Conservation (phyloP, 2,888 invertebrate species). For the Timema podura region DNA sequence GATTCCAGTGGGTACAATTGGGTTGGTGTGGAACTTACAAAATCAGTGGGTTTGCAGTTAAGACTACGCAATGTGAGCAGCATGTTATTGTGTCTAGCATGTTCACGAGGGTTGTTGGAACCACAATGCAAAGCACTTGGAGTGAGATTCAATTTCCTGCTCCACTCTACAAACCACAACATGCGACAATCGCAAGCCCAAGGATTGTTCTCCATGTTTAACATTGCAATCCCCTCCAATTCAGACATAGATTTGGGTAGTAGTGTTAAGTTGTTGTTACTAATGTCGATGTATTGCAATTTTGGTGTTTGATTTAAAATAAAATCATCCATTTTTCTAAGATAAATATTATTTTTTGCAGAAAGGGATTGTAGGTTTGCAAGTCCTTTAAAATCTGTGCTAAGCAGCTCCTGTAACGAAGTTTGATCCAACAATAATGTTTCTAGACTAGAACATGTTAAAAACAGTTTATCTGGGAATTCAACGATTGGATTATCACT, state of each 20-base stretch:
- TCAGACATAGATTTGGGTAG: conserved; percentile 66
- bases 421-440: conserved; percentile 63
- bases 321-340: conserved; percentile 59
- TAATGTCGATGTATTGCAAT: conserved; percentile 63
- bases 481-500: conserved; percentile 54
- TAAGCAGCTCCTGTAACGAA: conserved; percentile 59
- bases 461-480: conserved; percentile 60
- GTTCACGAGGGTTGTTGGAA: conserved; percentile 51
- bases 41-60: conserved; percentile 63
- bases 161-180: conserved; percentile 69
- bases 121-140: conserved; percentile 61
- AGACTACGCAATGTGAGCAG: conserved; percentile 64
- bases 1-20: conserved; percentile 60
- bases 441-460: conserved; percentile 57
- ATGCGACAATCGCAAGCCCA: conserved; percentile 86
- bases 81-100: conserved; percentile 56
- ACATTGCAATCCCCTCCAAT: conserved; percentile 57
- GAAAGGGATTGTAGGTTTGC: conserved; percentile 54
- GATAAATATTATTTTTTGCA: conserved; percentile 57
- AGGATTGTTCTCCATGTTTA: conserved; percentile 69
- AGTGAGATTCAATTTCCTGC: conserved; percentile 46
- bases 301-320: conserved; percentile 58
- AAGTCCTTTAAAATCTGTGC: conserved; percentile 63
- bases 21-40: conserved; percentile 58
- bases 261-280: conserved; percentile 64